Base-by-base conservation (phyloP, 2,797 vertebrate species). In the Todus mexicanus region DNA sequence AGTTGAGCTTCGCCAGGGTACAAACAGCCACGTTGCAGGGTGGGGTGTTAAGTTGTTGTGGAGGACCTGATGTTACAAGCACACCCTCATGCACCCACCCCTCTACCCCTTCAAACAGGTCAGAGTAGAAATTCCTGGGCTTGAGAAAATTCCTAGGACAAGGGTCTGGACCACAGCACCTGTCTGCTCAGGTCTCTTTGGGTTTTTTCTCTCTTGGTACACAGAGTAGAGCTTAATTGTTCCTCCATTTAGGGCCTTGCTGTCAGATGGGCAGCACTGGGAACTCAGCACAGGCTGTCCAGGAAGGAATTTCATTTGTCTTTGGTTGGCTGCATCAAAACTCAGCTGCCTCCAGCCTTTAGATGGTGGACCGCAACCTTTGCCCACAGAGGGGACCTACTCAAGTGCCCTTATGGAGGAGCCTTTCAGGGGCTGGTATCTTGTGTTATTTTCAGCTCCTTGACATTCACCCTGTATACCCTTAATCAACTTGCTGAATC, bases 21-120 rank as follows among this genome's bases (percentile, higher is more conserved):
- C 56, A 10, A 23, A 12, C 3, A 47, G 10, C 27, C 37, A 8
- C 0, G 4, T 2, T 25, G 20, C 14, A 54, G 51, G 37, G n/a
- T 23, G 31, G 63, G 51, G 29, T 4, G 65, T 60, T 8, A 5
- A 12, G 43, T 2, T 37, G 59, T 4, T 51, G 22, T 7, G 9
- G 50, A 93, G 42, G 40, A 61, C 7, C 48, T 40, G 11, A 16
- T 50, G 68, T 37, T 56, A 29, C 29, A 3, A 6, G 37, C 22
- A 26, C 14, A 17, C 22, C 11, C 1, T 1, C 11, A 11, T 0
- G 4, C 12, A 14, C 37, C 17, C 20, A 19, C 18, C 14, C 9
- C 0, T 1, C 20, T 10, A 5, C 18, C 60, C 15, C 35, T 60
- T 60, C 17, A 18, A 27, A 27, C 2, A 17, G 45, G 10, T 15